Conservation (phyloP, 2,797 vertebrate species). For the Rousettus madagascariensis region DNA sequence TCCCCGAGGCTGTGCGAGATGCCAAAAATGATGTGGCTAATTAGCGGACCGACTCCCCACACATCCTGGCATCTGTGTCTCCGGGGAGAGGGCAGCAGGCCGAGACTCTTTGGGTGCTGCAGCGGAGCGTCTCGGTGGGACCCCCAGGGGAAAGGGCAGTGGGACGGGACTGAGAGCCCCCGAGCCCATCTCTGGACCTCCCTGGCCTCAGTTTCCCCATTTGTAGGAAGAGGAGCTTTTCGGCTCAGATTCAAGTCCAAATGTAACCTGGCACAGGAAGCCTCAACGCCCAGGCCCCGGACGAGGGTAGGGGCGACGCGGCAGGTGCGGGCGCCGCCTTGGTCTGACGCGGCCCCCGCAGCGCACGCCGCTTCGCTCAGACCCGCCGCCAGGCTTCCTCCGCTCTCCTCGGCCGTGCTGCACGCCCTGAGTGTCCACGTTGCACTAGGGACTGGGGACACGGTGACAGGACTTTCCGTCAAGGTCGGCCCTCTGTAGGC, state of each 20-base stretch:
- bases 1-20: neutral
- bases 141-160: too few relatives aligned
- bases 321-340: fast-evolving
- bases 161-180: neutral
- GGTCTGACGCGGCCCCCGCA: neutral
- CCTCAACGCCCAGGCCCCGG: neutral
- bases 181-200: neutral
- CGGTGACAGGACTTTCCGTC: fast-evolving
- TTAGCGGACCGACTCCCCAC: neutral
- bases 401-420: fast-evolving
- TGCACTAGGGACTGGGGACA: neutral
- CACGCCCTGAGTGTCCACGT: fast-evolving
- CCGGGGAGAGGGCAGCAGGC: neutral
- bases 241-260: neutral
- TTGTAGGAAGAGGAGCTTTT: neutral
- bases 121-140: fast-evolving
- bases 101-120: neutral
- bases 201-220: neutral
- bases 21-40: constrained; percentile 54
- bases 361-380: neutral
- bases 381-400: neutral
- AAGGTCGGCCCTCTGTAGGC: neutral
- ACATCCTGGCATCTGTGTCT: neutral
- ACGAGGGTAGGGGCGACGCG: fast-evolving
- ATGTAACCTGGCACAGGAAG: neutral